These are phyloP conservation scores for Hesperia comma DNA, from an alignment of 2,888 invertebrate species.

Conservation along the genomic window DNA sequence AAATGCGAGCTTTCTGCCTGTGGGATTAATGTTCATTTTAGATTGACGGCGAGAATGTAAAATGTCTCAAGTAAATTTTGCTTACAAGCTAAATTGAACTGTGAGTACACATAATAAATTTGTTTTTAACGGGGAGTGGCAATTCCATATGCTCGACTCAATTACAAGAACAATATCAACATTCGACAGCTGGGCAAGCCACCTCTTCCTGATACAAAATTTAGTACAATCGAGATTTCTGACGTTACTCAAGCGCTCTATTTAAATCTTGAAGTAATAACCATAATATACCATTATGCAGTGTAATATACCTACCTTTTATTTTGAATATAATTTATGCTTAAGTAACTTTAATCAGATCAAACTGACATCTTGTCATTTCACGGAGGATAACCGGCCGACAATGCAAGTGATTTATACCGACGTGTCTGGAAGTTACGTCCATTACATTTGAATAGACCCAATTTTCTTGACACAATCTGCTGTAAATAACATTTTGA, in stretches of 20 bases:
- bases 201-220: slow-evolving; percentile 4
- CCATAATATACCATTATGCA: too few relatives aligned
- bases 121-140: too few relatives aligned
- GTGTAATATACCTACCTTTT: too few relatives aligned
- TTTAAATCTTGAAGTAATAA: too few relatives aligned
- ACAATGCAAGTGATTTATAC: slow-evolving; percentile 22
- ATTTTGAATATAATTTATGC: not conserved
- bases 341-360: not conserved
- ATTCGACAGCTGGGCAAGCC: not conserved
- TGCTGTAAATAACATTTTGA: slow-evolving; percentile 22
- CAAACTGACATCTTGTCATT: not conserved
- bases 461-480: slow-evolving; percentile 23
- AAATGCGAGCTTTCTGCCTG: too few relatives aligned
- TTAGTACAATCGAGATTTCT: not conserved
- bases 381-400: not conserved
- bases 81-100: too few relatives aligned
- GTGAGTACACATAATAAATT: too few relatives aligned
- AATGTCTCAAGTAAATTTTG: too few relatives aligned
- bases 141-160: too few relatives aligned
- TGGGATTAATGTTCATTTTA: too few relatives aligned
- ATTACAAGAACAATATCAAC: slow-evolving; percentile 10
- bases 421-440: slow-evolving; percentile 1
- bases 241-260: too few relatives aligned
- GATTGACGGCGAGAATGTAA: too few relatives aligned
- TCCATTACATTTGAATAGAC: slow-evolving; percentile 24